Base-by-base conservation (phyloP, 2,113 vertebrate species). In the Ptilorrhoa leucosticta region DNA sequence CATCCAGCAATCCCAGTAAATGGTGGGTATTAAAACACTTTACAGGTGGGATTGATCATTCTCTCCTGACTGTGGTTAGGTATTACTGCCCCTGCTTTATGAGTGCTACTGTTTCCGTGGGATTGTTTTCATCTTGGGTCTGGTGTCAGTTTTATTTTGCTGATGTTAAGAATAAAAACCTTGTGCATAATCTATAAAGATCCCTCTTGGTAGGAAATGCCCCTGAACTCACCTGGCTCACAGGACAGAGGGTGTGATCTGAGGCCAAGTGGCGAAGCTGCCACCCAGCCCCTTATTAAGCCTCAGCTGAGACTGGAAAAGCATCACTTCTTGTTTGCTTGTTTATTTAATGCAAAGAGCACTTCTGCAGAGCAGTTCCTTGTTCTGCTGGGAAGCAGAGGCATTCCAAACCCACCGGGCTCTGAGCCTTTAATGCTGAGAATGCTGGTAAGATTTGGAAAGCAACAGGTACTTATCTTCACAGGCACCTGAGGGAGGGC, bases 101-200 rank as follows among this genome's bases (percentile, higher is more conserved):
- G 24, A 56, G 47, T 81, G 56, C 22, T 63, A 1, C 13, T 53
- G 26, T 76, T 61, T 61, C 58, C 72, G 69, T 42, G 44, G 56
- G 42, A 84, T 78, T 66, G 73, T 70, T 83, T 92, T 60, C n/a
- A 15, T 61, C 65, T 33, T 50, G 81, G 56, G 22, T 39, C 77
- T 73, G 42, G 28, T 72, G 37, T 54, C 50, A n/a, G 56, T 65
- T 94, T 94, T 53, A 65, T 65, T 92, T 87, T 87, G 77, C 81
- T 84, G 92, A 45, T 83, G 44, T 47, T 35, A 35, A 11, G 37
- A 58, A 71, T 75, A 40, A 88, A 86, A 85, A 8, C 5, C 8
- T 56, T 76, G 50, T 64, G 26, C 47, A 13, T 12, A 5, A 30
- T 33, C 23, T 40, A 0, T n/a, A 39, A 24, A 1, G 1, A 66